These are phyloP conservation scores for Odocoileus virginianus DNA, from an alignment of 2,113 vertebrate genomes.

Conservation along the genomic window DNA sequence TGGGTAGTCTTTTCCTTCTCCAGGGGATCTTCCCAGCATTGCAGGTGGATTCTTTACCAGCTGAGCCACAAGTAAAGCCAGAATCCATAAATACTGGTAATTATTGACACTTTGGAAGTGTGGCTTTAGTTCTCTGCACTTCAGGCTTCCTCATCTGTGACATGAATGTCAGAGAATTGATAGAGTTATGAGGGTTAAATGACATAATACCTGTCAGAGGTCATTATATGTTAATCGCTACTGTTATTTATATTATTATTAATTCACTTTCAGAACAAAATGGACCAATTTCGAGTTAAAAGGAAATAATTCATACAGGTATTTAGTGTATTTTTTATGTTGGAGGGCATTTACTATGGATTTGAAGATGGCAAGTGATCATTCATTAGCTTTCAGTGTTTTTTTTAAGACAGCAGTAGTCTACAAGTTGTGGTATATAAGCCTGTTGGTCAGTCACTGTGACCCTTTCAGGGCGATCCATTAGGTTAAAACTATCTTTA, in stretches of 20 bases:
- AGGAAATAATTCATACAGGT: neutral
- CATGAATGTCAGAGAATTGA: neutral
- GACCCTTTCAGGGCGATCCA: neutral
- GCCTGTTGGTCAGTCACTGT: neutral
- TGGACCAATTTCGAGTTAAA: slow-evolving; percentile 23
- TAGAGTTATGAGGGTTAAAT: neutral
- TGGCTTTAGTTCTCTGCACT: neutral
- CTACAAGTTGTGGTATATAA: neutral
- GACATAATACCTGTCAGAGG: neutral
- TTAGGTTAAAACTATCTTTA: neutral
- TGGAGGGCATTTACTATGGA: neutral
- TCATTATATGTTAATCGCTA: slow-evolving; percentile 14
- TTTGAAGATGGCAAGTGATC: neutral
- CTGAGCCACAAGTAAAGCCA: neutral
- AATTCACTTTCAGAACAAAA: neutral
- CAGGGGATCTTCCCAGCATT: neutral
- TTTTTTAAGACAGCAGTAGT: neutral
- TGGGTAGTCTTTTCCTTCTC: neutral
- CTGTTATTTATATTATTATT: neutral
- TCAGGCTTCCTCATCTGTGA: neutral
- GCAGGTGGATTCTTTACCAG: neutral
- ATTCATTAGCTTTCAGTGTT: slow-evolving; percentile 14
- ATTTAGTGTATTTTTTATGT: neutral
- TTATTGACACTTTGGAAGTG: neutral
- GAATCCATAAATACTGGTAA: neutral